Evolutionary conservation across 2,797 vertebrate species (phyloP).

Genomic region (Poeciliopsis infans): DNA sequence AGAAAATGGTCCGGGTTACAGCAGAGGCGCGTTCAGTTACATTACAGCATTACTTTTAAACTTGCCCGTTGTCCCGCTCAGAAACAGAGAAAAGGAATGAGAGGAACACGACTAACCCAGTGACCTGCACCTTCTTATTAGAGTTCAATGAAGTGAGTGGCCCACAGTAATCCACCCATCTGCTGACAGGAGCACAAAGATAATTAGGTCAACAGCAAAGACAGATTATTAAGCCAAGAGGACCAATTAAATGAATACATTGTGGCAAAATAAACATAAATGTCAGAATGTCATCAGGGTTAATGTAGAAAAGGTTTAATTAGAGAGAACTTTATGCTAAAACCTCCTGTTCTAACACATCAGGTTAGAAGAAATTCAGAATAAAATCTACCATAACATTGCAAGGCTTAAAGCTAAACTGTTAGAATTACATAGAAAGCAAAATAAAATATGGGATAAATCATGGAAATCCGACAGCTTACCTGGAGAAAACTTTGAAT

Average conservation of each 20-base stretch:
- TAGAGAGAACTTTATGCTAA: neutral
- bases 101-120: slow-evolving; percentile 67
- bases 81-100: slow-evolving; percentile 36
- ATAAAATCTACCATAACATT: neutral
- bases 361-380: neutral
- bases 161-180: slow-evolving; percentile 75
- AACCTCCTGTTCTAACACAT: neutral
- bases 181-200: slow-evolving; percentile 71
- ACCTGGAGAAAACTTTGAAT: neutral
- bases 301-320: neutral
- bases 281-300: neutral
- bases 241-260: neutral
- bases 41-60: slow-evolving; percentile 28
- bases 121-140: slow-evolving; percentile 50
- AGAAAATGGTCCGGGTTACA: slow-evolving; percentile 2
- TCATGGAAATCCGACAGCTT: neutral
- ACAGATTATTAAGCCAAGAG: slow-evolving; percentile 27
- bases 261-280: neutral
- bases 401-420: neutral
- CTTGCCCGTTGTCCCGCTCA: slow-evolving; percentile 30
- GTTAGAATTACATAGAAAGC: neutral
- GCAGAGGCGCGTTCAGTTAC: slow-evolving; percentile 12
- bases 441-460: neutral
- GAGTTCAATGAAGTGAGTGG: slow-evolving; percentile 58
- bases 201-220: slow-evolving; percentile 57